phyloP scores from a whole-genome alignment of 2,888 invertebrate genomes.

The Junonia oenone region DNA sequence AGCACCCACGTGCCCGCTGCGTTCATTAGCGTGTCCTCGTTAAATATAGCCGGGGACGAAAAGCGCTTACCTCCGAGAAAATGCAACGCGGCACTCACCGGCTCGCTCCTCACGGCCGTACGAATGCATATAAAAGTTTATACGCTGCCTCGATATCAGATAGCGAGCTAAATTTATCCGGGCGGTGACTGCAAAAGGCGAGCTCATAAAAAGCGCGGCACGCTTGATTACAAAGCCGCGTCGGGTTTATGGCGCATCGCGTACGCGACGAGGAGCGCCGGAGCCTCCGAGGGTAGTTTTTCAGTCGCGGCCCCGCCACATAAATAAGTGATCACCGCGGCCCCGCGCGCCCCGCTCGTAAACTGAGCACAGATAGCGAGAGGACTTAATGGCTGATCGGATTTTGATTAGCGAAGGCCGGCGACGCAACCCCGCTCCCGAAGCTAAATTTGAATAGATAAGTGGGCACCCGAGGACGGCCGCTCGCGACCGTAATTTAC shows the following conservation, averaged over 20 bases:
- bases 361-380: conserved; percentile 77
- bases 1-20: conserved; percentile 21
- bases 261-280: conserved; percentile 37
- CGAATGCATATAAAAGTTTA: conserved; percentile 33
- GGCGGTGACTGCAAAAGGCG: conserved; percentile 62
- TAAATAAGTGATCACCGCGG: conserved; percentile 70
- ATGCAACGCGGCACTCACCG: conserved; percentile 25
- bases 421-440: conserved; percentile 69
- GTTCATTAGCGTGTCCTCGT: conserved; percentile 34
- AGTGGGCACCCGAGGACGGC: conserved; percentile 74
- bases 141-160: conserved; percentile 54
- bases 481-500: conserved; percentile 78
- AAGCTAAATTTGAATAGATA: conserved; percentile 79
- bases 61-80: conserved; percentile 28
- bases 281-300: conserved; percentile 66
- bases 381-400: conserved; percentile 80
- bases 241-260: conserved; percentile 55
- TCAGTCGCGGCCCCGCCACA: conserved; percentile 66
- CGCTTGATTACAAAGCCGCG: conserved; percentile 71
- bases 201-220: conserved; percentile 71
- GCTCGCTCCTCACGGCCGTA: conserved; percentile 24
- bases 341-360: conserved; percentile 61
- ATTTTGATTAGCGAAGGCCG: conserved; percentile 78
- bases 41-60: conserved; percentile 34
- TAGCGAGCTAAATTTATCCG: conserved; percentile 66